These are phyloP conservation scores for Chloromyia formosa DNA, from an alignment of 2,888 invertebrate species.

Conservation along the genomic window DNA sequence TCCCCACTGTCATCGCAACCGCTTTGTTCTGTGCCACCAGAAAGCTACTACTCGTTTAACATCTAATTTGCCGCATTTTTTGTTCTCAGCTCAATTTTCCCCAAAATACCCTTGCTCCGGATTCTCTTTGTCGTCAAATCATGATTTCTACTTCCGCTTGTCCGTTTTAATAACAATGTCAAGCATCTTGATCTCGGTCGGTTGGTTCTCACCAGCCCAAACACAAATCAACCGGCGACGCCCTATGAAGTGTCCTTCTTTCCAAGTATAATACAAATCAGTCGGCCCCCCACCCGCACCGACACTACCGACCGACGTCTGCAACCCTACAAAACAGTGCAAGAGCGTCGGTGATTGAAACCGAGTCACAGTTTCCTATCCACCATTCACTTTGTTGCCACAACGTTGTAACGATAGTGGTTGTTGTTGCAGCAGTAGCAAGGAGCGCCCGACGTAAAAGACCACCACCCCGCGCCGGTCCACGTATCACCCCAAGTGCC, in stretches of 20 bases:
- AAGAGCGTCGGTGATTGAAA: slow-evolving; percentile 11
- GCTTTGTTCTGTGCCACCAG: background rate
- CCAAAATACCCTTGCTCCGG: slow-evolving; percentile 9
- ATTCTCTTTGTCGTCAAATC: slow-evolving; percentile 9
- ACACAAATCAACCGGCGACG: slow-evolving; percentile 41
- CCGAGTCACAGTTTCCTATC: slow-evolving; percentile 9
- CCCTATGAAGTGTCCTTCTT: slow-evolving; percentile 36
- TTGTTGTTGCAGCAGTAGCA: too few species aligned
- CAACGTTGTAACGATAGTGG: too few species aligned
- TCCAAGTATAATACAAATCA: too few species aligned
- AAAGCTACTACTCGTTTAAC: background rate
- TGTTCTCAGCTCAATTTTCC: background rate
- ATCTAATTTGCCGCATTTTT: slow-evolving; percentile 37
- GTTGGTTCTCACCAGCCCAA: slow-evolving; percentile 22
- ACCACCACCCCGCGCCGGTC: too few species aligned
- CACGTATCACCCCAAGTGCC: too few species aligned
- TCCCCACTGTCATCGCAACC: background rate
- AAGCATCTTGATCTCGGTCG: slow-evolving; percentile 40
- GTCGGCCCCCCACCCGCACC: background rate
- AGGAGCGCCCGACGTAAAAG: too few species aligned
- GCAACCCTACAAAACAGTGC: background rate
- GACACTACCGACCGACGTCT: background rate
- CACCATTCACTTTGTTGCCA: background rate
- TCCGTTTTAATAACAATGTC: slow-evolving; percentile 30
- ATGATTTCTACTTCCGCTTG: slow-evolving; percentile 35